phyloP scores from a whole-genome alignment of 2,888 invertebrate genomes.

The Shargacucullia verbasci region DNA sequence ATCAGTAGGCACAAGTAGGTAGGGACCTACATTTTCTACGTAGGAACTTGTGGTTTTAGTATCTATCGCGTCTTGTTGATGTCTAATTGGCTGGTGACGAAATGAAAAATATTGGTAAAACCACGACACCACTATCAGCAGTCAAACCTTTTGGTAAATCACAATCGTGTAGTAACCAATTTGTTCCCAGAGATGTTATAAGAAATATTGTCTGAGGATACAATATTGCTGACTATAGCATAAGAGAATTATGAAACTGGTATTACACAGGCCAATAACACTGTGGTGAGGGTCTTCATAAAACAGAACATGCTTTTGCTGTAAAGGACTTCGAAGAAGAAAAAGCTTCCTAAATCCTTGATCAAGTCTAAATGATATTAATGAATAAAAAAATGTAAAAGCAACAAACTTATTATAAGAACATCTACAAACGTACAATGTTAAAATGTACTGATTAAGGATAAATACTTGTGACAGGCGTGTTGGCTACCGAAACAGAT shows the following conservation, averaged over 20 bases:
- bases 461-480: conserved; percentile 75
- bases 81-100: conserved; percentile 36
- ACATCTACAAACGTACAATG: not conserved
- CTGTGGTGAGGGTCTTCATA: too few species aligned
- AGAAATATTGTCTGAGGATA: too few species aligned
- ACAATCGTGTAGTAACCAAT: not conserved
- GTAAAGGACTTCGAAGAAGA: too few species aligned
- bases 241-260: too few species aligned
- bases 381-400: too few species aligned
- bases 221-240: too few species aligned
- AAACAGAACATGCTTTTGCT: too few species aligned
- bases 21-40: conserved; percentile 69
- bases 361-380: too few species aligned
- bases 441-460: conserved; percentile 37
- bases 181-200: too few species aligned
- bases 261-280: too few species aligned
- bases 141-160: not conserved
- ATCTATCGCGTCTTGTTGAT: conserved; percentile 29
- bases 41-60: conserved; percentile 69
- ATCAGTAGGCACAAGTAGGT: conserved; percentile 68
- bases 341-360: too few species aligned
- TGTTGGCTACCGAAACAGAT: conserved; percentile 85
- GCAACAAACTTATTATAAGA: not conserved
- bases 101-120: conserved; percentile 26
- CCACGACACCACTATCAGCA: conserved; percentile 7